Percentiles rank a stretch among this genome's conserved stretches.
phyloP scores from a whole-genome alignment of 2,113 vertebrate genomes.

The Zeus faber region DNA sequence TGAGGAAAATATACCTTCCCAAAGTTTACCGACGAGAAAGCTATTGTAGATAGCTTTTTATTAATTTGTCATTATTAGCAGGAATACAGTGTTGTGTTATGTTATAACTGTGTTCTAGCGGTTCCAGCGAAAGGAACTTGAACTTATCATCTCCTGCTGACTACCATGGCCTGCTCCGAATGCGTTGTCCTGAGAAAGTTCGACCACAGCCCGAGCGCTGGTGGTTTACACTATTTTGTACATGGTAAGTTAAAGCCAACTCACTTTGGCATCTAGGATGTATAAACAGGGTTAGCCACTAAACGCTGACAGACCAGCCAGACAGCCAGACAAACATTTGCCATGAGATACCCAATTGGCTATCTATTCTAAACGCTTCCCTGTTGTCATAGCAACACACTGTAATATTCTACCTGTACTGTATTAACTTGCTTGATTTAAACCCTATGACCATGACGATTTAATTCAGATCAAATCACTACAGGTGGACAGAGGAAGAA shows the following conservation, averaged over 20 bases:
- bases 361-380: conserved; percentile 53
- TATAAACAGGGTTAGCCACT: conserved; percentile 73
- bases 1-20: too few relatives aligned
- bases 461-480: too few relatives aligned
- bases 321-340: conserved; percentile 49
- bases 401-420: conserved; percentile 53
- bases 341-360: conserved; percentile 20
- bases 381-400: conserved; percentile 61
- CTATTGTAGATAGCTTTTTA: too few relatives aligned
- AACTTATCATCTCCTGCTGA: too few relatives aligned
- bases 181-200: too few relatives aligned
- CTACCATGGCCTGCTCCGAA: too few relatives aligned
- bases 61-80: too few relatives aligned
- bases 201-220: conserved; percentile 54
- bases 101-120: too few relatives aligned
- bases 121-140: too few relatives aligned
- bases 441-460: conserved; percentile 18
- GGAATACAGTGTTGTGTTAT: too few relatives aligned
- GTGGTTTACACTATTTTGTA: conserved; percentile 69
- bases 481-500: too few relatives aligned
- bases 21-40: too few relatives aligned
- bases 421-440: conserved; percentile 24
- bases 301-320: conserved; percentile 70
- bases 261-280: conserved; percentile 62
- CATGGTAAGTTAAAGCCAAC: conserved; percentile 59